These are phyloP conservation scores for Diplazon laetatorius DNA, from an alignment of 2,888 invertebrate species.

Conservation along the genomic window DNA sequence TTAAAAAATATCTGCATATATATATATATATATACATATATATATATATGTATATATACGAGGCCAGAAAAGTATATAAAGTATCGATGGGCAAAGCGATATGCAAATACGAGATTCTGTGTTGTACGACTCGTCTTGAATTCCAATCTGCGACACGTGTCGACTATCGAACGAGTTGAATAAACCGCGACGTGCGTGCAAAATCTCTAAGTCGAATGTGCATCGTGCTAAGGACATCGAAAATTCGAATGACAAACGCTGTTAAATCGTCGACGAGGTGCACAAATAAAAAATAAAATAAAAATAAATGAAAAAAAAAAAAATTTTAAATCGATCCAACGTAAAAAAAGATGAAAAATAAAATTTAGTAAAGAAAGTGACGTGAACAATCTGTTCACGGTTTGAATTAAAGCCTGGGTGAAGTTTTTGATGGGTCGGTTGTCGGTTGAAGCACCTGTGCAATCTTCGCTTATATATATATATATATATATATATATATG, in stretches of 20 bases:
- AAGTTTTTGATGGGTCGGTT: slow-evolving; percentile 9
- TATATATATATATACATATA: no score
- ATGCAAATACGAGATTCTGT: slow-evolving; percentile 50
- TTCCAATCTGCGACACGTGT: slow-evolving; percentile 53
- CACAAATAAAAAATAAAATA: not conserved
- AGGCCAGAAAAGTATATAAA: slow-evolving; percentile 44
- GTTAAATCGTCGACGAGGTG: not conserved
- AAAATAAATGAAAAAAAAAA: not conserved
- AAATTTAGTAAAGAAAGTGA: not conserved
- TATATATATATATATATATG: no score
- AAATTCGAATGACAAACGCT: no score
- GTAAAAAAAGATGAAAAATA: not conserved
- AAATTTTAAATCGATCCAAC: not conserved
- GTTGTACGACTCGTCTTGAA: slow-evolving; percentile 33
- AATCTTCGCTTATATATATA: no score
- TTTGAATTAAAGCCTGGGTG: not conserved
- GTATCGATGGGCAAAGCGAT: slow-evolving; percentile 54
- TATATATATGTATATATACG: slow-evolving; percentile 1
- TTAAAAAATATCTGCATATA: slow-evolving; percentile 3
- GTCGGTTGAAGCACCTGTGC: slow-evolving; percentile 22
- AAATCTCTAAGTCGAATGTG: not conserved
- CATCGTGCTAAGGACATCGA: no score
- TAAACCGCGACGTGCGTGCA: slow-evolving; percentile 20
- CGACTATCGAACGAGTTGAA: slow-evolving; percentile 38
- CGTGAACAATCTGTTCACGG: not conserved